Conservation (phyloP, 2,797 vertebrate genomes). For the Danio choprae region DNA sequence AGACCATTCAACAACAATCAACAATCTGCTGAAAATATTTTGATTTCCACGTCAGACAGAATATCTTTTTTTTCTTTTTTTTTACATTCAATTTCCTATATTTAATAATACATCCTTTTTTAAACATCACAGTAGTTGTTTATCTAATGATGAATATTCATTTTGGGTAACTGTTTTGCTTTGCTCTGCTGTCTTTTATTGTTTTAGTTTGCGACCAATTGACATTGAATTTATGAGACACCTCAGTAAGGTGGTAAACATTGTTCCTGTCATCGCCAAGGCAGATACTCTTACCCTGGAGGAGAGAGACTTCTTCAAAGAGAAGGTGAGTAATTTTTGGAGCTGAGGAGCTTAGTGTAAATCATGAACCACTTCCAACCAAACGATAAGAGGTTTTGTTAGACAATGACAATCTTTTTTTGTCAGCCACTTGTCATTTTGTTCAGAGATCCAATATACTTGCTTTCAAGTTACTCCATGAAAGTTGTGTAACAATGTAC, state of each 20-base stretch:
- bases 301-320: constrained; percentile 93
- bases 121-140: too few relatives aligned
- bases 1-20: neutral
- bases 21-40: neutral
- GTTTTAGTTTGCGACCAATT: constrained; percentile 86
- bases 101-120: too few relatives aligned
- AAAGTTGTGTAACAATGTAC: too few relatives aligned
- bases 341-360: too few relatives aligned
- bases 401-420: neutral
- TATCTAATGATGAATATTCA: too few relatives aligned
- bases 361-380: neutral
- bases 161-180: neutral
- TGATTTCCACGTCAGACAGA: neutral
- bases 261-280: constrained; percentile 95
- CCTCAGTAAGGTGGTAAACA: constrained; percentile 97
- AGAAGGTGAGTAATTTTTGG: constrained; percentile 82
- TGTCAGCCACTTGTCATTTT: neutral
- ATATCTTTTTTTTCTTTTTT: neutral
- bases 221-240: constrained; percentile 98
- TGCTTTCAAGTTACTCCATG: too few relatives aligned
- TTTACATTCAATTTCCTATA: neutral
- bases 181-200: constrained; percentile 33
- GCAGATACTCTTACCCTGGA: constrained; percentile 96
- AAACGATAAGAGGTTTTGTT: neutral
- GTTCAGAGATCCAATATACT: too few relatives aligned